Percentiles rank a stretch among this genome's conserved stretches.
These are phyloP conservation scores for Dermatemys mawii DNA, from an alignment of 2,113 vertebrate species.

Conservation along the genomic window DNA sequence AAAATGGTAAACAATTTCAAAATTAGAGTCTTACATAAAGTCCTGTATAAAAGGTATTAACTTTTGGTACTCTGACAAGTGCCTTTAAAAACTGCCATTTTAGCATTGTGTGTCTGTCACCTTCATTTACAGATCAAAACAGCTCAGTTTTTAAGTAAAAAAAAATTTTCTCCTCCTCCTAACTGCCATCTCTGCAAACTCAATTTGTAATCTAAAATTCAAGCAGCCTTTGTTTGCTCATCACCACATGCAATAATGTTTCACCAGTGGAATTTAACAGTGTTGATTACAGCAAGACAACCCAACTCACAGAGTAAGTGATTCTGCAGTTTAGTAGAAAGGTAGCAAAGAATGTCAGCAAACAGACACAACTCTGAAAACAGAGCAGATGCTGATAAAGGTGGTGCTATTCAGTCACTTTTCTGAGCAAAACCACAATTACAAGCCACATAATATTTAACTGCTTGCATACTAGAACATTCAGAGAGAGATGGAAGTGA, in stretches of 20 bases:
- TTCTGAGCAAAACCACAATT: slow-evolving; percentile 7
- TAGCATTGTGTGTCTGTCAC: slow-evolving; percentile 21
- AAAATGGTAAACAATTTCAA: background rate
- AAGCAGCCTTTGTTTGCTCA: background rate
- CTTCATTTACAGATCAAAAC: slow-evolving; percentile 31
- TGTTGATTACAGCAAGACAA: background rate
- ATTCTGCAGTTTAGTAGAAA: slow-evolving; percentile 14
- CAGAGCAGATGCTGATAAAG: background rate
- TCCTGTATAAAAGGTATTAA: background rate
- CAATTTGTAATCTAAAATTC: background rate
- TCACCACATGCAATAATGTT: background rate
- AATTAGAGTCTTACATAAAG: background rate
- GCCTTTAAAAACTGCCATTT: slow-evolving; percentile 39
- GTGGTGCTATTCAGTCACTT: background rate
- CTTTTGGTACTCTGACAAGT: slow-evolving; percentile 23
- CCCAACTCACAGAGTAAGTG: background rate
- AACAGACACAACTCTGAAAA: background rate
- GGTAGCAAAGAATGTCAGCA: slow-evolving; percentile 1
- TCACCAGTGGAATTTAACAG: background rate
- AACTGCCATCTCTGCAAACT: background rate
- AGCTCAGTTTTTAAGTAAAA: slow-evolving; percentile 5
- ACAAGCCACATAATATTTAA: accelerated
- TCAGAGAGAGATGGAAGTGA: background rate
- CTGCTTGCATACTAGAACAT: background rate
- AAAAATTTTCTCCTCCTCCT: background rate